Base-by-base conservation (phyloP, 2,113 vertebrate genomes). In the Corydoras maculifer region DNA sequence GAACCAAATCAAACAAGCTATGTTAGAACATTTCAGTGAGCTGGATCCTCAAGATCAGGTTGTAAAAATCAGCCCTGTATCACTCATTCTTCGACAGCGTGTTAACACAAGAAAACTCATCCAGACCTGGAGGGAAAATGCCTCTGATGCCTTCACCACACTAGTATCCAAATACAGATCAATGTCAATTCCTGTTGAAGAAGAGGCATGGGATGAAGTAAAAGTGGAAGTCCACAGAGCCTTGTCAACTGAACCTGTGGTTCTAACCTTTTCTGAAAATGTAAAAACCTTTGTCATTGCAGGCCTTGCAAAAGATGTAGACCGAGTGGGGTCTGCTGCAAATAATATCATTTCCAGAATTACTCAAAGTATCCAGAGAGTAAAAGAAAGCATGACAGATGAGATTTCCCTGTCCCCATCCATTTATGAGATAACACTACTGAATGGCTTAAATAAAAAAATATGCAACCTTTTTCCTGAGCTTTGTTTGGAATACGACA, bases 101-200 rank as follows among this genome's bases (percentile, higher is more conserved):
- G 80, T 86, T 66, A 81, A 63, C 12, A 87, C 80, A 14, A 67
- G 31, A 69, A 80, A 4, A 30, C 69, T 89, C 31, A 71, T 87
- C 54, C 89, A 84, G 79, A 66, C 74, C 0, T 98, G 96, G 96
- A 82, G 60, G 9, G 65, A 81, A n/a, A 81, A 79, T 0, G 90
- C 86, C 55, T 84, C 81, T 0, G 0, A 48, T 0, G 79, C 50
- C 0, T 93, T 96, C 77, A 80, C 53, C 12, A 3, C 3, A 10
- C 70, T 83, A 62, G 43, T 89, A 63, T 88, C 87, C 0, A 72
- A 87, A 65, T 94, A 90, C 14, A 79, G 83, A 77, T 83, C 86
- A 2, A 8, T 77, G 57, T 65, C 81, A 15, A 78, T 84, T 69
- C 43, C 75, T 2, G 30, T 87, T 51, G 86, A 73, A 0, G 0